Evolutionary conservation across 2,113 vertebrate species (phyloP), one percentile per base, ranked within the genome.

Genomic region (Cnemophilus loriae): DNA sequence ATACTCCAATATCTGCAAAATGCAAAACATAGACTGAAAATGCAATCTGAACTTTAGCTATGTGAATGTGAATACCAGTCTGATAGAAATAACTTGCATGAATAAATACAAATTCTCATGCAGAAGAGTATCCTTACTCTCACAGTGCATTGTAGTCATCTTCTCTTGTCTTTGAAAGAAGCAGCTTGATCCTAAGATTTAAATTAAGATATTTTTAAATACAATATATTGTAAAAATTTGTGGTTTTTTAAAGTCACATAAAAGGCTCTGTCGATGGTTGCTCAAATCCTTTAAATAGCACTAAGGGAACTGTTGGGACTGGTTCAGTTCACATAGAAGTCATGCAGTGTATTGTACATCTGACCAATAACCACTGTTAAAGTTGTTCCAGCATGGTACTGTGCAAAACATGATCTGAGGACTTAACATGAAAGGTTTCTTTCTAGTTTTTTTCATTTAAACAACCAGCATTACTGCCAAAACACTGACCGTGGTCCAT

Each of bases 381-480:
- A 53, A 96, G 61, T 74, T 74, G 82, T 92, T 89, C 44, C 55
- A 87, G 73, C 61, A 55, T 61, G 93, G 57, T 82, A 81, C 23
- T 68, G 46, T 87, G 84, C 95, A 96, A 56, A 92, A 71, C 24
- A 41, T 67, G 60, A 61, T 90, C 87, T 84, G 92, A 84, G 68
- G 46, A 90, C 92, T 94, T 94, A 87, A 68, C 97, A 96, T 96
- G 84, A 97, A 94, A 83, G 68, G 39, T 96, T 97, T 97, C 91
- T 96, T 97, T 97, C 76, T 92, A 67, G 28, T 96, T 97, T 97
- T 95, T 96, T 97, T 97, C 85, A 96, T 98, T 97, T 97, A 90
- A 98, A 98, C 97, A 98, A 98, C 98, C 98, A 98, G 98, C 98
- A 98, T 98, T 98, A 98, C 98, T 98, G 98, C 98, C 98, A 98